Base-by-base conservation (phyloP, 2,797 vertebrate genomes). In the Spinus olivaceus region DNA sequence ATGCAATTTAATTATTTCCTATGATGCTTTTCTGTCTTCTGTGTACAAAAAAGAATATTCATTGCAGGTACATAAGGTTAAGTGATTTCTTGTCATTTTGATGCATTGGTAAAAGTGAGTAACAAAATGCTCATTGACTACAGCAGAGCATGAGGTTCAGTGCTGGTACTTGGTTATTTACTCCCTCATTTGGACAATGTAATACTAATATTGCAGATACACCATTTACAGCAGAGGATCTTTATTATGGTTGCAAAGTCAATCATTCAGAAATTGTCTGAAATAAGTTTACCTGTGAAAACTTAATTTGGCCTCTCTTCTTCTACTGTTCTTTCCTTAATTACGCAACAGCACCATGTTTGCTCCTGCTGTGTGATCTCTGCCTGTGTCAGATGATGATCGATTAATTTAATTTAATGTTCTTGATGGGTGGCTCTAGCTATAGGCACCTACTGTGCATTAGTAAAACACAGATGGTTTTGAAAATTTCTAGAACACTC, bases 391-490 rank as follows among this genome's bases (percentile, higher is more conserved):
- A 1, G 78, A 79, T 61, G 66, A 67, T 94, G 91, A 85, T 89
- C 1, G 5, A 81, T 92, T 91, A 84, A 94, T 94, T 90, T 88
- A 86, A 81, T 93, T 93, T 74, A 51, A 32, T 83, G 37, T 76
- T 91, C 78, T 72, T 81, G 59, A 90, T 78, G 81, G 51, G 81
- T 89, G 66, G n/a, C 81, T 84, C 22, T 59, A 76, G 84, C 70
- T 94, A 23, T 72, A 69, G 57, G 54, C 41, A 81, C 93, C 78
- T 89, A 79, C 91, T 91, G 78, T 79, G 95, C 16, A 0, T 89
- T 95, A 85, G 39, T 94, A 65, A 91, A 92, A 86, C 51, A 76
- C 93, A 84, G 89, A 88, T 95, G 84, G 63, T n/a, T 92, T 84
- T 53, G 74, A 81, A 88, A 70, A 85, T 92, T 81, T 94, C 51